phyloP scores from a whole-genome alignment of 2,113 vertebrate genomes.

The Copsychus sechellarum region DNA sequence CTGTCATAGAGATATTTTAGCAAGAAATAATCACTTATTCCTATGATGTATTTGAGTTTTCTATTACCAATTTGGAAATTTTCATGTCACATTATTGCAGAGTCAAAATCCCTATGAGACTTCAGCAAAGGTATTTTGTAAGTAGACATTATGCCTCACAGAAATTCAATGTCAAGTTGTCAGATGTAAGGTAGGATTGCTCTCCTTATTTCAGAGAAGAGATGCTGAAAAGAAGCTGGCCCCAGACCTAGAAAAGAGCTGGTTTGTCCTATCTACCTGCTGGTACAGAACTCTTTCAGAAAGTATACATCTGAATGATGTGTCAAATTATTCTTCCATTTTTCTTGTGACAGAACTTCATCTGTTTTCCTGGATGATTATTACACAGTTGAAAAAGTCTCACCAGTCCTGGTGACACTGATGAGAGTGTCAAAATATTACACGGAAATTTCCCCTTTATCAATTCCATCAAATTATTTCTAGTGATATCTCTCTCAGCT shows the following conservation, averaged over 20 bases:
- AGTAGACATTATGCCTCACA: neutral
- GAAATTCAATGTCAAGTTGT: neutral
- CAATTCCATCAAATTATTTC: neutral
- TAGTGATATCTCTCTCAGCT: neutral
- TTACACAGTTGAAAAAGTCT: neutral
- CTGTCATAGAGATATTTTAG: neutral
- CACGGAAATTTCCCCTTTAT: neutral
- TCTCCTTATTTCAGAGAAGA: neutral
- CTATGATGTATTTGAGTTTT: neutral
- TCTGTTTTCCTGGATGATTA: neutral
- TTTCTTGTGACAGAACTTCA: constrained; percentile 1
- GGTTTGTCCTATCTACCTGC: neutral
- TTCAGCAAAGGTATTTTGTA: neutral
- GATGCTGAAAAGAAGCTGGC: neutral
- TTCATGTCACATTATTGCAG: neutral
- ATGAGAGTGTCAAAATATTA: neutral
- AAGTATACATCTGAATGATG: neutral
- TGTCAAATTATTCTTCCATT: neutral
- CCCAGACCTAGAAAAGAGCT: neutral
- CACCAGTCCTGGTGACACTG: neutral
- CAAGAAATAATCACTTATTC: neutral
- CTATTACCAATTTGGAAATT: neutral
- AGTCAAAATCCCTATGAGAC: neutral
- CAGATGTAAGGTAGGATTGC: neutral
- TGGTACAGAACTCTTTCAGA: neutral